phyloP scores from a whole-genome alignment of 2,113 vertebrate species.

The Notechis scutatus region DNA sequence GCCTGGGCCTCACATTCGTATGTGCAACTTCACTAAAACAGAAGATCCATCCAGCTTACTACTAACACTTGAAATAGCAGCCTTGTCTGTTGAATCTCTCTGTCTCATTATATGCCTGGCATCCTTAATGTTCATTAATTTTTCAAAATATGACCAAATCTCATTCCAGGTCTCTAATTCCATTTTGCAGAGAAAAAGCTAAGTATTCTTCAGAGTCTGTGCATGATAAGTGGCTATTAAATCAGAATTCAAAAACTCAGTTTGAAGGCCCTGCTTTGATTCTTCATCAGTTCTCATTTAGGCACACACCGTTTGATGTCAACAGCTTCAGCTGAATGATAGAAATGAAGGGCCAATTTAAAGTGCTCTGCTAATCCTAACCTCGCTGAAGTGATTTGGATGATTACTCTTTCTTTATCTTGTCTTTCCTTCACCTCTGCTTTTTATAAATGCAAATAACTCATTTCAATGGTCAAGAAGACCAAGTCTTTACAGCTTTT shows the following conservation, averaged over 20 bases:
- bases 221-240: not conserved
- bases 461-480: not conserved
- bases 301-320: not conserved
- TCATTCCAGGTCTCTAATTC: slow-evolving; percentile 17
- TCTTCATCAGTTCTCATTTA: not conserved
- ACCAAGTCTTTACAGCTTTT: not conserved
- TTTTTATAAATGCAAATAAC: not conserved
- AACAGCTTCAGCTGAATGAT: not conserved
- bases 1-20: not conserved
- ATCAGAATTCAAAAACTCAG: not conserved
- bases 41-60: not conserved
- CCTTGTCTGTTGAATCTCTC: not conserved
- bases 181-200: slow-evolving; percentile 27
- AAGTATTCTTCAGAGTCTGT: slow-evolving; percentile 8
- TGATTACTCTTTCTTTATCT: not conserved
- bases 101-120: not conserved
- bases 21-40: not conserved
- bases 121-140: slow-evolving; percentile 28
- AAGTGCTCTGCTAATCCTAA: not conserved
- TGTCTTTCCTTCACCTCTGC: slow-evolving; percentile 5
- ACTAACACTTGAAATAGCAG: not conserved
- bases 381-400: not conserved
- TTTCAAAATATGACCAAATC: slow-evolving; percentile 29
- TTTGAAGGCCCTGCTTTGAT: not conserved
- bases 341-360: not conserved